These are phyloP conservation scores for Hyperoodon ampullatus DNA, from an alignment of 2,113 vertebrate species.

Conservation along the genomic window DNA sequence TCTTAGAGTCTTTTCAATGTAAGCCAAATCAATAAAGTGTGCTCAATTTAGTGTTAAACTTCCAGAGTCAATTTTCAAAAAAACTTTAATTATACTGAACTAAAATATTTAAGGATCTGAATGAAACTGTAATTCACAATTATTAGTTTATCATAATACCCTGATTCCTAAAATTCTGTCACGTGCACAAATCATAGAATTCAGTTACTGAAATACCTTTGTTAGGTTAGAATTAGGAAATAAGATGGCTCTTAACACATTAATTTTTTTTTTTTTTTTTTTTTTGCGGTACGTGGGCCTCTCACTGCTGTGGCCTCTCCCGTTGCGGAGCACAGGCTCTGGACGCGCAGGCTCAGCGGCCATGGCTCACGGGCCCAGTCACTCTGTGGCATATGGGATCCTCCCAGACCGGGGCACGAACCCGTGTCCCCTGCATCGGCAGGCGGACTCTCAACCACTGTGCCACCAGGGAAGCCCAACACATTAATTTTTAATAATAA, in stretches of 20 bases:
- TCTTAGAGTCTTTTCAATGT: slow-evolving; percentile 12
- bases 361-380: no score
- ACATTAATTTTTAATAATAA: background rate
- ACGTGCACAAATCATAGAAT: background rate
- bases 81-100: background rate
- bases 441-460: no score
- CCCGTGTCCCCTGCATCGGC: no score
- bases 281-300: no score
- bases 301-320: no score
- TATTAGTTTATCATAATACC: slow-evolving; percentile 7
- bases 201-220: slow-evolving; percentile 24
- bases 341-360: no score
- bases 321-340: no score
- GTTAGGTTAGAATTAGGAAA: slow-evolving; percentile 14
- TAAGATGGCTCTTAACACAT: background rate
- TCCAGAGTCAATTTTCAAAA: slow-evolving; percentile 26
- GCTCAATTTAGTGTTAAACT: slow-evolving; percentile 35
- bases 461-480: no score
- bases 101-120: background rate
- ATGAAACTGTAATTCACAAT: slow-evolving; percentile 33
- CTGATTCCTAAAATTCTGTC: slow-evolving; percentile 33
- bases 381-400: no score
- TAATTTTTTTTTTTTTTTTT: no score
- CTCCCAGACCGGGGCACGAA: no score
- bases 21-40: slow-evolving; percentile 11